Conservation (phyloP, 2,888 invertebrate species). For the Selenia dentaria region DNA sequence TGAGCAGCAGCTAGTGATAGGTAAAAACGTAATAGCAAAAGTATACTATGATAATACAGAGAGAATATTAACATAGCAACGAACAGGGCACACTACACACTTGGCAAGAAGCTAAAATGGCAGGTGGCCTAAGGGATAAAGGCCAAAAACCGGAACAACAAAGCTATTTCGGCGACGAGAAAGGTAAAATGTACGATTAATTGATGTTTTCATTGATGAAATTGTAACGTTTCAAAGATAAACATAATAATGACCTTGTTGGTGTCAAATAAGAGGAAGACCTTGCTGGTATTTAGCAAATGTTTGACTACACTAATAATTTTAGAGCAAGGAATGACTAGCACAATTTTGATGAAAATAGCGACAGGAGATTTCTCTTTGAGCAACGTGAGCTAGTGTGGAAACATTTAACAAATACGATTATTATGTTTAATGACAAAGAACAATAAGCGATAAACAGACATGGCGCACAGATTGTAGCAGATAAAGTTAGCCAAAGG, state of each 20-base stretch:
- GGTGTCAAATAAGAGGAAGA: no score
- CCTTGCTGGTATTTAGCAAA: no score
- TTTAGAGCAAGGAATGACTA: conserved; percentile 9
- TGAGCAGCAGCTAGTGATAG: no score
- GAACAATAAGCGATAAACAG: conserved; percentile 8
- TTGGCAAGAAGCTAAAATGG: neutral
- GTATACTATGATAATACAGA: no score
- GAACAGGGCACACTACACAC: neutral
- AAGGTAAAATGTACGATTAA: no score
- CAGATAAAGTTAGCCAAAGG: neutral
- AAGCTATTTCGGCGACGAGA: no score
- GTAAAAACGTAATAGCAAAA: no score
- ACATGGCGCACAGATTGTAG: conserved; percentile 1
- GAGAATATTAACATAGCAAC: neutral
- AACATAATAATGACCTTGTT: no score
- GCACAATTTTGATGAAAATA: conserved; percentile 11
- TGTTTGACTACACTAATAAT: no score
- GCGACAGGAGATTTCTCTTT: conserved; percentile 11
- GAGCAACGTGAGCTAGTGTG: neutral
- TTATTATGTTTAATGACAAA: conserved; percentile 3
- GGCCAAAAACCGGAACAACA: neutral
- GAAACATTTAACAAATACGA: no score
- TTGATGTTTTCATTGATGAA: no score
- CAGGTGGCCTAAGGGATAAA: neutral
- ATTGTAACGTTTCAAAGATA: no score